Conservation (phyloP, 2,113 vertebrate genomes). For the Coryphaenoides rupestris region DNA sequence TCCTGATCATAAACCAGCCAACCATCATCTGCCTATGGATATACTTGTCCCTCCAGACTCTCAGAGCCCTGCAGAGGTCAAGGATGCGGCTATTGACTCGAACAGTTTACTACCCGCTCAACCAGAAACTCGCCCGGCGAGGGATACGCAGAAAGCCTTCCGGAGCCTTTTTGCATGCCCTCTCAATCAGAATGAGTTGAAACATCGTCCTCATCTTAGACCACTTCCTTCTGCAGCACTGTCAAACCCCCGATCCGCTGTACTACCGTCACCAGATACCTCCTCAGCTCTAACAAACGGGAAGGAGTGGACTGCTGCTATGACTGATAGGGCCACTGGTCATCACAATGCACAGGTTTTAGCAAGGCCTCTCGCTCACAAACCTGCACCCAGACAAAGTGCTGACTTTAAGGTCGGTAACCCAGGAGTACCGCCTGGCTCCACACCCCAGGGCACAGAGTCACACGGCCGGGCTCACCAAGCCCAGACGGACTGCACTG, state of each 20-base stretch:
- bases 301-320: too few species aligned
- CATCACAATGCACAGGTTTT: slow-evolving; percentile 21
- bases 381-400: slow-evolving; percentile 38
- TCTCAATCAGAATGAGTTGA: not conserved
- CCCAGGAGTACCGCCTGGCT: too few species aligned
- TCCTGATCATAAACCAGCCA: not conserved
- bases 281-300: too few species aligned
- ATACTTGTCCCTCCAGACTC: not conserved
- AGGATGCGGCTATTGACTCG: not conserved
- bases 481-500: not conserved
- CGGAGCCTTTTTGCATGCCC: slow-evolving; percentile 58
- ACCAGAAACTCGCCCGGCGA: slow-evolving; percentile 17
- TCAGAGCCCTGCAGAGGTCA: not conserved
- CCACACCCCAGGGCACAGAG: too few species aligned
- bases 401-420: not conserved
- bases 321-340: too few species aligned
- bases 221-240: not conserved
- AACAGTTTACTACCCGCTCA: not conserved
- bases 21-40: not conserved
- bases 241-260: too few species aligned
- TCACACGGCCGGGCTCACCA: not conserved
- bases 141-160: slow-evolving; percentile 65
- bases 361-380: slow-evolving; percentile 34
- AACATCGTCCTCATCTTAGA: not conserved
- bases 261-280: too few species aligned